Evolutionary conservation across 2,113 vertebrate species (phyloP).

Genomic region (Chrysochloris asiatica): DNA sequence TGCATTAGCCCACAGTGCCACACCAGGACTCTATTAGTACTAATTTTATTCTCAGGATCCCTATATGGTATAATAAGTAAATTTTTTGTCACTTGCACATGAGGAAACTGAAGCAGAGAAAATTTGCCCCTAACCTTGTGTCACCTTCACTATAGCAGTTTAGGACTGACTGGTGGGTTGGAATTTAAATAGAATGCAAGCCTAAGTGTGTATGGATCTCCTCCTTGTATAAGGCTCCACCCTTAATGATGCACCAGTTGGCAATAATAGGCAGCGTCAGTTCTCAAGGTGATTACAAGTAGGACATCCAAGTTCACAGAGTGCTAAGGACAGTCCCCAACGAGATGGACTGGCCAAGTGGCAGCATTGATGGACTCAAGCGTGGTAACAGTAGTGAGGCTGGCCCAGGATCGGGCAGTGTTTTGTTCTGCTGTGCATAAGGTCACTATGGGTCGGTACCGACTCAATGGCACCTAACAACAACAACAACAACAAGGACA

Average conservation of each 20-base stretch:
- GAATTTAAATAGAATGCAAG: not conserved
- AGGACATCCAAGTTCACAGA: not conserved
- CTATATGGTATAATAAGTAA: not conserved
- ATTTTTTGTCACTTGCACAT: not conserved
- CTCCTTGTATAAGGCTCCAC: not conserved
- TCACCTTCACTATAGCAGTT: not conserved
- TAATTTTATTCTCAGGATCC: not conserved
- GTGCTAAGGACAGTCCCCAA: not conserved
- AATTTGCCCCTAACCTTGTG: not conserved
- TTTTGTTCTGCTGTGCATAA: no score
- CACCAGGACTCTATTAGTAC: no score
- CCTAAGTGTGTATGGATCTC: not conserved
- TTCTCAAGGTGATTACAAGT: not conserved
- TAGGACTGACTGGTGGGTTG: not conserved
- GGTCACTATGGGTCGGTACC: no score
- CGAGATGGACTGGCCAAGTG: no score
- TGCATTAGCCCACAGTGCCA: no score
- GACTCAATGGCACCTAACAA: no score
- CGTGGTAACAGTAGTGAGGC: no score
- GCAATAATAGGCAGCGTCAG: not conserved
- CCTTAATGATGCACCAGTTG: no score
- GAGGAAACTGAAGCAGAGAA: not conserved
- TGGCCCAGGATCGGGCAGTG: no score
- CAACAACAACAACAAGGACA: no score
- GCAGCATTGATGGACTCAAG: no score